phyloP scores from a whole-genome alignment of 2,797 vertebrate species.

The Limosa lapponica region DNA sequence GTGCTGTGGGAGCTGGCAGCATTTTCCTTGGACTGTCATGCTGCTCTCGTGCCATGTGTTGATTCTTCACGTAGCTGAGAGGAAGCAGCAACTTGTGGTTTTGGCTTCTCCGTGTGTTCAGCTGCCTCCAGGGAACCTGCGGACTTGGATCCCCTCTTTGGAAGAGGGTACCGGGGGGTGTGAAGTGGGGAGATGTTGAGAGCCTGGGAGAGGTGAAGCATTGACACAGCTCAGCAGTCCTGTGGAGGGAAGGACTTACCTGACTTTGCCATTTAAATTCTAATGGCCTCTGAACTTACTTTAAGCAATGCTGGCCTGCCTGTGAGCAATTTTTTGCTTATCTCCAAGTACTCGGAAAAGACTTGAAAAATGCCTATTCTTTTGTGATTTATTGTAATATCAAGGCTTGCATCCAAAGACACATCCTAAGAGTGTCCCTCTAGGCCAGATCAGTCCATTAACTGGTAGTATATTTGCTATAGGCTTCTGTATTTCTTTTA shows the following conservation, averaged over 20 bases:
- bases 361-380: neutral
- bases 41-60: fast-evolving
- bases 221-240: neutral
- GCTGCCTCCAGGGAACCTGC: neutral
- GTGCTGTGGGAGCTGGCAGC: fast-evolving
- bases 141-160: neutral
- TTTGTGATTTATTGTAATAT: neutral
- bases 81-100: neutral
- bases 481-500: neutral
- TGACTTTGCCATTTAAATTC: neutral
- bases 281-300: neutral
- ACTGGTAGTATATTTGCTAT: neutral
- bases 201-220: neutral
- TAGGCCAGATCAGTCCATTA: neutral
- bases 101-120: neutral
- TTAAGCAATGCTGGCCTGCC: neutral
- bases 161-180: neutral
- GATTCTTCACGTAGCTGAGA: neutral
- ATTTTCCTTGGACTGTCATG: neutral
- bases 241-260: neutral
- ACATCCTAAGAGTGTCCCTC: neutral
- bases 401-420: neutral
- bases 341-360: neutral
- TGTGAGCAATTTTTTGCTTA: neutral
- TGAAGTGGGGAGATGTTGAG: neutral